phyloP scores from a whole-genome alignment of 2,113 vertebrate species.

The Rhineura floridana region DNA sequence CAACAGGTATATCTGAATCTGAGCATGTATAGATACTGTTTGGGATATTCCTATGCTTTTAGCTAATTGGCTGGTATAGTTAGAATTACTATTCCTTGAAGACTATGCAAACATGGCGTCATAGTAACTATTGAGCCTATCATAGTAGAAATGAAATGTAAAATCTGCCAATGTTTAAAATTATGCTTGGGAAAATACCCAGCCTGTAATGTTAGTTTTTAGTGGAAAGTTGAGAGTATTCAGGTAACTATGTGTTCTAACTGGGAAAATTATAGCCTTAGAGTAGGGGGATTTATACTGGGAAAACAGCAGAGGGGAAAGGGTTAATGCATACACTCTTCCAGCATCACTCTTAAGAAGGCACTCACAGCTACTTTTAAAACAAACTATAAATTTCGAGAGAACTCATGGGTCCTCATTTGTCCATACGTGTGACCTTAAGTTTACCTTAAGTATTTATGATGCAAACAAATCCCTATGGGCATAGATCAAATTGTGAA shows the following conservation, averaged over 20 bases:
- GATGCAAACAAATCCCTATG: background rate
- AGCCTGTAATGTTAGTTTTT: conserved; percentile 5
- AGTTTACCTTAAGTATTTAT: background rate
- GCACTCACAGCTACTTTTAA: background rate
- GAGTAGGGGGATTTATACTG: background rate
- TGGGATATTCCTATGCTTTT: fast-evolving
- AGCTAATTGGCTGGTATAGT: conserved; percentile 21
- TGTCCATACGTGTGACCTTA: background rate
- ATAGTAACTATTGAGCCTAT: background rate
- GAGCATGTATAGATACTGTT: background rate
- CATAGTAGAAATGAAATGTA: background rate
- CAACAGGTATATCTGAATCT: background rate
- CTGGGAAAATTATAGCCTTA: background rate
- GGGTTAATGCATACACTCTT: background rate
- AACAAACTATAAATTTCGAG: background rate
- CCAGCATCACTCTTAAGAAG: background rate
- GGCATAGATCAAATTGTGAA: background rate
- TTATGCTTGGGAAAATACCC: background rate
- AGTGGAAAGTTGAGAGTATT: too few species aligned
- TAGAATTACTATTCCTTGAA: background rate
- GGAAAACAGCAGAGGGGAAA: background rate
- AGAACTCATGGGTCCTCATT: background rate
- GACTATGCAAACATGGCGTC: conserved; percentile 11
- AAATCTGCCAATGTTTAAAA: background rate
- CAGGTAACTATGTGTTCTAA: background rate